A percentile compares a stretch with the other conserved stretches of the same genome.
Conservation (phyloP, 2,888 invertebrate species). For the Onchidella celtica region DNA sequence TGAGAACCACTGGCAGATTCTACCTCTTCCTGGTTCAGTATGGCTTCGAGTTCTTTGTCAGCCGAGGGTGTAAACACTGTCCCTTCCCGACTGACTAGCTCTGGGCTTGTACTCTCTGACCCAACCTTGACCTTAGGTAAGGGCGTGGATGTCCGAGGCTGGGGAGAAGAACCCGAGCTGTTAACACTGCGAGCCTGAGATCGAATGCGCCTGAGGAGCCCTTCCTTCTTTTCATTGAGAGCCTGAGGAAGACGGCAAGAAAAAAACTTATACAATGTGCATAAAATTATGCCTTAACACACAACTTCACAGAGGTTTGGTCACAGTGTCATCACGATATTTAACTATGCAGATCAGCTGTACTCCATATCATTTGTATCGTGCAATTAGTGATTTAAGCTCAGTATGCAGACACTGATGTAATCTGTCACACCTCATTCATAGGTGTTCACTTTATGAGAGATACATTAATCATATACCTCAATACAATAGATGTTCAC, state of each 20-base stretch:
- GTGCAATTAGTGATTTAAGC: too few relatives aligned
- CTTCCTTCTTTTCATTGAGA: constrained; percentile 35
- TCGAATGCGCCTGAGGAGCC: constrained; percentile 20
- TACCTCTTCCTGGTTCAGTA: constrained; percentile 57
- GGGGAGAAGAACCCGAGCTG: constrained; percentile 37
- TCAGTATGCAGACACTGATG: too few relatives aligned
- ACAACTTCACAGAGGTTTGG: too few relatives aligned
- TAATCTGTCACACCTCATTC: too few relatives aligned
- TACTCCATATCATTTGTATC: too few relatives aligned
- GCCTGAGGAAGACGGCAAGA: not conserved
- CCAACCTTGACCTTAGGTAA: not conserved
- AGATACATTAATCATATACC: too few relatives aligned
- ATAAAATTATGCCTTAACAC: too few relatives aligned
- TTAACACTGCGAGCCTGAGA: constrained; percentile 18
- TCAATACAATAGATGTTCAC: too few relatives aligned
- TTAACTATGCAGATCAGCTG: too few relatives aligned
- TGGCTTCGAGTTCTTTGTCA: constrained; percentile 70
- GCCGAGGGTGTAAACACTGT: constrained; percentile 66
- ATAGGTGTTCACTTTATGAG: too few relatives aligned
- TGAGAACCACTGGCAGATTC: constrained; percentile 14
- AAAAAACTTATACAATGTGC: not conserved
- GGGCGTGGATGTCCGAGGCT: constrained; percentile 30
- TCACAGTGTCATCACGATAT: too few relatives aligned
- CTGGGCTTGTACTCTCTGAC: constrained; percentile 54
- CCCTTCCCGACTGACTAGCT: constrained; percentile 60